Conservation (phyloP, 1,140 invertebrate species). For the Halictus rubicundus region DNA sequence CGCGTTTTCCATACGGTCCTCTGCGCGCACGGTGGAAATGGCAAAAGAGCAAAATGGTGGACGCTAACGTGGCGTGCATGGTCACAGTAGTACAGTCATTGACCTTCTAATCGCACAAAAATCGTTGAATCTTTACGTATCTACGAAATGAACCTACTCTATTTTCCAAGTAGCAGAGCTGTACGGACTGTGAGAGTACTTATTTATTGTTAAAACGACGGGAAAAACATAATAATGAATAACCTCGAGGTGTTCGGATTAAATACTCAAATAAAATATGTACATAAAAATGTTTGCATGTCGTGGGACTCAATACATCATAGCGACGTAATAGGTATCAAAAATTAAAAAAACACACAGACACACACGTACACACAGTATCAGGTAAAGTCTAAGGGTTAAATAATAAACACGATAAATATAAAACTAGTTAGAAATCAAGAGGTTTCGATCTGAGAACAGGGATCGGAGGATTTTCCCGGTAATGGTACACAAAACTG, state of each 20-base stretch:
- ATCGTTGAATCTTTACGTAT: not conserved
- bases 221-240: constrained; percentile 48
- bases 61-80: too few relatives aligned
- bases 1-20: not conserved
- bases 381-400: not conserved
- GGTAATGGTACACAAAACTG: not conserved
- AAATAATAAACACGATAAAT: not conserved
- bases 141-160: not conserved
- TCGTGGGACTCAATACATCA: constrained; percentile 55
- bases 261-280: constrained; percentile 61
- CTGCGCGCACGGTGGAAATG: not conserved
- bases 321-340: constrained; percentile 43
- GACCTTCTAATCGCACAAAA: constrained; percentile 36
- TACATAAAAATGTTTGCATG: constrained; percentile 46
- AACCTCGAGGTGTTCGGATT: constrained; percentile 60
- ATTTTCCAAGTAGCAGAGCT: constrained; percentile 38
- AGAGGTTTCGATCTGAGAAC: too few relatives aligned
- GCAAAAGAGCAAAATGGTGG: too few relatives aligned
- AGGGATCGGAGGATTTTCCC: not conserved
- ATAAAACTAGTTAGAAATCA: not conserved
- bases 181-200: constrained; percentile 47
- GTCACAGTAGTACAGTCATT: constrained; percentile 35
- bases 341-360: not conserved
- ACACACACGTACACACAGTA: too few relatives aligned
- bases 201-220: constrained; percentile 44